These are phyloP conservation scores for Cheilosia urbana DNA, from an alignment of 2,888 invertebrate genomes.

Conservation along the genomic window DNA sequence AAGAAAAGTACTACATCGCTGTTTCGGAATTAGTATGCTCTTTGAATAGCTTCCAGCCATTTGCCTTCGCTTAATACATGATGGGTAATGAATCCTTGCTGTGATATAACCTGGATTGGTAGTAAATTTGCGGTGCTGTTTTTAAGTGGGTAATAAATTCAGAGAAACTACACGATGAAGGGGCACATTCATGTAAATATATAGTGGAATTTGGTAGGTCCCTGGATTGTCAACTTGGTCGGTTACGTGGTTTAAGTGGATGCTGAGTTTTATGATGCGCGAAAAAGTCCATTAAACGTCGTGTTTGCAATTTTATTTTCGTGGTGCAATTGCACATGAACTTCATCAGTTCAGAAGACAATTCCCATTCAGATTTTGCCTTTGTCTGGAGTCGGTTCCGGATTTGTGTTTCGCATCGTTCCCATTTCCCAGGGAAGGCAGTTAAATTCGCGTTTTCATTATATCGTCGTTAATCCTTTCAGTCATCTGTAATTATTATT, in stretches of 20 bases:
- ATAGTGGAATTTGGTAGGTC: neutral
- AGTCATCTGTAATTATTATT: no score
- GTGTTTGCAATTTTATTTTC: neutral
- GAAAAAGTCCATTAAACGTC: neutral
- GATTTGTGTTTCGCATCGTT: no score
- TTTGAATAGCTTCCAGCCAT: conserved; percentile 35
- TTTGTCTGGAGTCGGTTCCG: no score
- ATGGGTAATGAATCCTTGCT: conserved; percentile 9
- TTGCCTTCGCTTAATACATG: conserved; percentile 14
- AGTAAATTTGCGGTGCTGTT: conserved; percentile 20
- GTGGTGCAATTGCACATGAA: neutral
- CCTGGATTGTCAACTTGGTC: neutral
- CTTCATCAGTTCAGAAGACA: no score
- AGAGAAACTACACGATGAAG: neutral
- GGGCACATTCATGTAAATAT: neutral
- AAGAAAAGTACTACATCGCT: no score
- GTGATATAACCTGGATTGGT: conserved; percentile 30
- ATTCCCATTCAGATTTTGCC: no score
- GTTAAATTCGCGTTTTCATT: no score
- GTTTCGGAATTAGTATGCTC: conserved; percentile 34
- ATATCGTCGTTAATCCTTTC: no score
- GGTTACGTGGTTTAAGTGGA: neutral
- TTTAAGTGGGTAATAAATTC: conserved; percentile 31
- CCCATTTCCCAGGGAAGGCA: no score
- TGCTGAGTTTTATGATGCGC: neutral